Conservation (phyloP, 1,140 invertebrate genomes). For the Eupeodes corollae region DNA sequence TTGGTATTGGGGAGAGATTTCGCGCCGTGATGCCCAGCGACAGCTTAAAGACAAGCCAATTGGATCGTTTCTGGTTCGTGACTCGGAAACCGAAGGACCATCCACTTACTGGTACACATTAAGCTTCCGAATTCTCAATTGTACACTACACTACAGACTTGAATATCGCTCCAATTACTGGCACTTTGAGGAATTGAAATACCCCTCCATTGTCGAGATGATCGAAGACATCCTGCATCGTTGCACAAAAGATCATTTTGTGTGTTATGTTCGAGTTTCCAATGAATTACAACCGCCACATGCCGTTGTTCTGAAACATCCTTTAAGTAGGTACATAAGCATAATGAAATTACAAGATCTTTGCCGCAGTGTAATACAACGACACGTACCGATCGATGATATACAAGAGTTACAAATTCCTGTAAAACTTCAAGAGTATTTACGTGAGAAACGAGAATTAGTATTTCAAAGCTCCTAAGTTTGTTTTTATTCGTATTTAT, state of each 20-base stretch:
- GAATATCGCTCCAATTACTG: conserved; percentile 29
- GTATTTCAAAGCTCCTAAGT: conserved; percentile 24
- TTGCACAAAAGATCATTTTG: conserved; percentile 55
- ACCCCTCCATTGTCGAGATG: conserved; percentile 54
- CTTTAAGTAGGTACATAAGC: conserved; percentile 62
- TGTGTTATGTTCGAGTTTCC: conserved; percentile 55
- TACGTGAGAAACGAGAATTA: conserved; percentile 49
- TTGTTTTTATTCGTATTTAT: no score
- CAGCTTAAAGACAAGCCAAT: conserved; percentile 55
- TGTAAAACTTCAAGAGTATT: conserved; percentile 51
- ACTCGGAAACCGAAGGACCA: conserved; percentile 50
- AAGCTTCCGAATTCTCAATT: conserved; percentile 63
- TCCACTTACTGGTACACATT: conserved; percentile 56
- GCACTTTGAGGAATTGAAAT: conserved; percentile 52
- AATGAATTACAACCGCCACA: conserved; percentile 55
- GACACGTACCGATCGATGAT: conserved; percentile 57
- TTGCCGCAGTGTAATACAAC: conserved; percentile 65
- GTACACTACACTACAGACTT: conserved; percentile 50
- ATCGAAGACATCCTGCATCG: conserved; percentile 59
- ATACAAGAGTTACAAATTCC: conserved; percentile 62
- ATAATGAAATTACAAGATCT: conserved; percentile 63
- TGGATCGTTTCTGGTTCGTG: conserved; percentile 65
- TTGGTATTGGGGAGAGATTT: conserved; percentile 44
- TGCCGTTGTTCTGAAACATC: conserved; percentile 62
- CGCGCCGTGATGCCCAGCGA: conserved; percentile 38